Conservation (phyloP, 2,797 vertebrate species). For the Threskiornis aethiopicus region DNA sequence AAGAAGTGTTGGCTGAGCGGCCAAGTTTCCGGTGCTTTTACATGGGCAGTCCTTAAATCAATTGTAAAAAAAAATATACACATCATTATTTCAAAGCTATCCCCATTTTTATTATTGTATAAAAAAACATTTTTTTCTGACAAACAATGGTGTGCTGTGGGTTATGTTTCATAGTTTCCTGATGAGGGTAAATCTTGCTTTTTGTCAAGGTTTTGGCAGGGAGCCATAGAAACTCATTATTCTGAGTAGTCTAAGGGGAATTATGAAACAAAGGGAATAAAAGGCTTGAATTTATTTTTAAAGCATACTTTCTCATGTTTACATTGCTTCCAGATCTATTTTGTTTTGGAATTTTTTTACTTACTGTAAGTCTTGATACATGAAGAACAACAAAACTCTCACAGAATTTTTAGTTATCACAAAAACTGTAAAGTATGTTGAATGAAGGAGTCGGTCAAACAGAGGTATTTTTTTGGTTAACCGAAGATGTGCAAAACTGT, state of each 20-base stretch:
- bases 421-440: not conserved
- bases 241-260: slow-evolving; percentile 6
- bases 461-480: not conserved
- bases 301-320: not conserved
- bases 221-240: slow-evolving; percentile 39
- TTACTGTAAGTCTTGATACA: not conserved
- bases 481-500: not conserved
- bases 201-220: slow-evolving; percentile 34
- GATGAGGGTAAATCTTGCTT: not conserved
- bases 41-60: not conserved
- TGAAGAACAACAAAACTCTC: not conserved
- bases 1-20: not conserved
- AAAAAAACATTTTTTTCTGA: not conserved
- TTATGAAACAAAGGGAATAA: slow-evolving; percentile 35
- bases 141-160: not conserved
- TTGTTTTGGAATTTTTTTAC: not conserved
- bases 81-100: not conserved
- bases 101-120: not conserved
- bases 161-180: slow-evolving; percentile 33
- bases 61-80: not conserved
- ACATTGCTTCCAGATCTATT: not conserved
- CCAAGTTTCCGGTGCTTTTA: not conserved
- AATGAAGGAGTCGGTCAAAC: not conserved
- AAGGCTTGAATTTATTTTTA: slow-evolving; percentile 14
- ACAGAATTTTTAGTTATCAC: not conserved